Base-by-base conservation (phyloP, 2,113 vertebrate species). In the Chinchilla lanigera region DNA sequence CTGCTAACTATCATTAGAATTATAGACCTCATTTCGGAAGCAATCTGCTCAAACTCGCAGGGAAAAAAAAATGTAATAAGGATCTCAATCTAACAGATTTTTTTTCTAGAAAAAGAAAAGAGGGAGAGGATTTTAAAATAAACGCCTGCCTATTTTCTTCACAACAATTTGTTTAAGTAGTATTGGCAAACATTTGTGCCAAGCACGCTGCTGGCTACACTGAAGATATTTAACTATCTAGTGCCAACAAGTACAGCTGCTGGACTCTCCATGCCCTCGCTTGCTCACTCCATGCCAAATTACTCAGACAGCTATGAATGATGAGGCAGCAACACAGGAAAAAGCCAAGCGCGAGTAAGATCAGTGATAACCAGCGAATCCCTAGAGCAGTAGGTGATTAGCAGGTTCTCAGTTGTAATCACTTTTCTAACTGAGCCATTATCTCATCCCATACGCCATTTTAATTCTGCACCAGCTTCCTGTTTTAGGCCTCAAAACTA, bases 231-330 rank as follows among this genome's bases (percentile, higher is more conserved):
- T 98, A 97, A 98, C 97, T 75, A 97, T 94, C 95, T 95, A 96
- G 96, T 98, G 99, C 99, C 99, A 99, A 97, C 96, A 97, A 98
- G 98, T 97, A 98, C 99, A 99, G 99, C 99, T 99, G 99, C 99
- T 98, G 98, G 98, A 98, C 98, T 98, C 92, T 97, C 98, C 96
- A 95, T 98, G 97, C 96, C 98, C 97, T 98, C 97, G 97, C 96
- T 97, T 95, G 96, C 91, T 97, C 98, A 97, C 95, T 97, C 97
- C 92, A 93, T 98, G 98, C 98, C 98, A 99, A 98, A 98, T 98
- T 98, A 98, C 96, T 98, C 97, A 97, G 98, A 98, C 93, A 61
- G 98, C 98, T 98, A 98, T 95, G 96, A 98, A 98, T 98, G 98
- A 98, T 93, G 97, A 97, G 95, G 97, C 94, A 97, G 97, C 95